A percentile compares a stretch with the other conserved stretches of the same genome.
phyloP scores from a whole-genome alignment of 2,113 vertebrate genomes.

The Mormoops blainvillei region DNA sequence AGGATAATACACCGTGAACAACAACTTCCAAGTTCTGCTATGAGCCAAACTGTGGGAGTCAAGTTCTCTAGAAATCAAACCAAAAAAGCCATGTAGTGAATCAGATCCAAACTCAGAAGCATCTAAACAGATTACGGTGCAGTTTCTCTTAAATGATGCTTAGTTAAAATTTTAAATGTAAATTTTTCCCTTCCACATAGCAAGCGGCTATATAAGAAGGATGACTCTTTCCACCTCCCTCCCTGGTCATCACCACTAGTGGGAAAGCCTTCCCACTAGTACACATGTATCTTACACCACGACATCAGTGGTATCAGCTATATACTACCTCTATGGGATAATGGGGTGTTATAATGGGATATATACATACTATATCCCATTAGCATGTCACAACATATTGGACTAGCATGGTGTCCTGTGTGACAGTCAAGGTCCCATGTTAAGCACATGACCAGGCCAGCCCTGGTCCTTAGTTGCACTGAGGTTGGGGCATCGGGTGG shows the following conservation, averaged over 20 bases:
- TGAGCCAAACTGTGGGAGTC: not conserved
- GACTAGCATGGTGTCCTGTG: no score
- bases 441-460: not conserved
- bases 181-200: not conserved
- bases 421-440: not conserved
- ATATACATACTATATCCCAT: no score
- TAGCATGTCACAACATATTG: no score
- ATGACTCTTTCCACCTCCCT: not conserved
- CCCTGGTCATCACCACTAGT: rapidly evolving
- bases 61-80: not conserved
- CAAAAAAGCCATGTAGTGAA: not conserved
- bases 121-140: not conserved
- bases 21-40: not conserved
- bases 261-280: no score
- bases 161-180: not conserved
- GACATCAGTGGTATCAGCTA: no score
- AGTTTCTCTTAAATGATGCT: not conserved
- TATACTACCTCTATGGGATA: no score
- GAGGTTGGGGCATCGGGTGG: not conserved
- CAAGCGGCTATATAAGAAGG: not conserved
- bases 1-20: not conserved
- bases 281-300: no score
- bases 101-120: constrained; percentile 7
- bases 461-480: not conserved
- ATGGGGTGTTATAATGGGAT: no score